A percentile compares a stretch with the other conserved stretches of the same genome.
These are phyloP conservation scores for Anthoscopus minutus DNA, from an alignment of 2,113 vertebrate species.

Conservation along the genomic window DNA sequence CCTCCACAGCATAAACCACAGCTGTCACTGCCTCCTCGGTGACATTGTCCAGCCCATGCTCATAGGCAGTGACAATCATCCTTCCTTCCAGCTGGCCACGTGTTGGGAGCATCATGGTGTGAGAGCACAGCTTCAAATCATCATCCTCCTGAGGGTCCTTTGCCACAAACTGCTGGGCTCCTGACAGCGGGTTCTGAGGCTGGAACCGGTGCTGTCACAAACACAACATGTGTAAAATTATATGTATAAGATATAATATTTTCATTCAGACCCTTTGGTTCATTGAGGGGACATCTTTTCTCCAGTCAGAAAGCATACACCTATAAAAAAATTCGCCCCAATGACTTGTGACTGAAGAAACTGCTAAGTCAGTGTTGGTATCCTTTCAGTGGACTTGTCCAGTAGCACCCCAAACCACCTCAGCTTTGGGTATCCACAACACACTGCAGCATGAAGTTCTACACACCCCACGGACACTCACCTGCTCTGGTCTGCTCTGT, in stretches of 20 bases:
- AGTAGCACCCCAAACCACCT: background rate
- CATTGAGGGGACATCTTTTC: background rate
- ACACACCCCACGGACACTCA: background rate
- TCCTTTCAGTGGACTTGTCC: background rate
- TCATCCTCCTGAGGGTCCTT: constrained; percentile 90
- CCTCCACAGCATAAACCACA: constrained; percentile 87
- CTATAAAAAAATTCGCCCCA: background rate
- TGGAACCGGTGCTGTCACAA: constrained; percentile 89
- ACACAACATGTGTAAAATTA: background rate
- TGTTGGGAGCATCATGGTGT: constrained; percentile 90
- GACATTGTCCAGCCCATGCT: constrained; percentile 91
- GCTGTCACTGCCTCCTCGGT: constrained; percentile 86
- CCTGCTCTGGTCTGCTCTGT: background rate
- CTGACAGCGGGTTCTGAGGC: constrained; percentile 89
- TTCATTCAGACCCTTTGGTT: background rate
- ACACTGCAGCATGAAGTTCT: background rate
- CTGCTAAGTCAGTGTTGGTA: background rate
- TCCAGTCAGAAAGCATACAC: background rate
- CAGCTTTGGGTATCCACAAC: background rate
- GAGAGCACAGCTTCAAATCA: constrained; percentile 89
- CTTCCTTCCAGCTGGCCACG: constrained; percentile 92
- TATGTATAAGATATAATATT: no score
- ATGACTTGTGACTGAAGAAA: background rate
- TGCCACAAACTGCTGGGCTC: constrained; percentile 88
- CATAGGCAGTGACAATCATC: constrained; percentile 95